phyloP scores from a whole-genome alignment of 2,113 vertebrate species.

The Ochotona curzoniae region DNA sequence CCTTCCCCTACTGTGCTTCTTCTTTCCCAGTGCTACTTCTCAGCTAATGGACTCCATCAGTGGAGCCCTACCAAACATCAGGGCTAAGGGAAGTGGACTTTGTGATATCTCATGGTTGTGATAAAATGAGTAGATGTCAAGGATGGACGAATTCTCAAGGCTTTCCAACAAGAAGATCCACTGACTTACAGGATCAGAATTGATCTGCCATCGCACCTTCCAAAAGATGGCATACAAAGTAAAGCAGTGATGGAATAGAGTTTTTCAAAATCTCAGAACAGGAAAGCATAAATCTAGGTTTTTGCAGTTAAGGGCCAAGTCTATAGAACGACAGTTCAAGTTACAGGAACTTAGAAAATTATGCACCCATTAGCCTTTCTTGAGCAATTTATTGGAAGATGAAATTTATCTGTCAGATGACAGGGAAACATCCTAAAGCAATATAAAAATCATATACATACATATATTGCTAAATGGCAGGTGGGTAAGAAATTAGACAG shows the following conservation, averaged over 20 bases:
- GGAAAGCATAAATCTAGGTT: not conserved
- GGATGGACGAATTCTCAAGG: not conserved
- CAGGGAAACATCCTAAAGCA: not conserved
- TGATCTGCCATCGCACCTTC: not conserved
- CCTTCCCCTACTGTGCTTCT: not conserved
- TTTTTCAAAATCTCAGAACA: not conserved
- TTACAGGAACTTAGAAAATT: not conserved
- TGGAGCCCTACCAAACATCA: not conserved
- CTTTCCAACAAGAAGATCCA: slow-evolving; percentile 45
- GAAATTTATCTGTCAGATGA: not conserved
- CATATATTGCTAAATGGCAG: not conserved
- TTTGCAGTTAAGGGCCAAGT: not conserved
- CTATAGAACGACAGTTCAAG: not conserved
- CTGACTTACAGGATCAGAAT: slow-evolving; percentile 7
- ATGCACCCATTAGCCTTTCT: not conserved
- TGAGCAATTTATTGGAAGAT: not conserved
- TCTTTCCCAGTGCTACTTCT: not conserved
- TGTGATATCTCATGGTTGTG: not conserved
- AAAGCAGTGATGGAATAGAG: not conserved
- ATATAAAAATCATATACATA: not conserved
- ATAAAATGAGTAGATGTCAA: slow-evolving; percentile 25
- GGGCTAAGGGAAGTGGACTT: not conserved
- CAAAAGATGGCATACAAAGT: not conserved
- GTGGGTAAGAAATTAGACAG: not conserved
- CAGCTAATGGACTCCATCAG: not conserved